Evolutionary conservation across 2,888 invertebrate species (phyloP).

Genomic region (Catotricha subobsoleta): DNA sequence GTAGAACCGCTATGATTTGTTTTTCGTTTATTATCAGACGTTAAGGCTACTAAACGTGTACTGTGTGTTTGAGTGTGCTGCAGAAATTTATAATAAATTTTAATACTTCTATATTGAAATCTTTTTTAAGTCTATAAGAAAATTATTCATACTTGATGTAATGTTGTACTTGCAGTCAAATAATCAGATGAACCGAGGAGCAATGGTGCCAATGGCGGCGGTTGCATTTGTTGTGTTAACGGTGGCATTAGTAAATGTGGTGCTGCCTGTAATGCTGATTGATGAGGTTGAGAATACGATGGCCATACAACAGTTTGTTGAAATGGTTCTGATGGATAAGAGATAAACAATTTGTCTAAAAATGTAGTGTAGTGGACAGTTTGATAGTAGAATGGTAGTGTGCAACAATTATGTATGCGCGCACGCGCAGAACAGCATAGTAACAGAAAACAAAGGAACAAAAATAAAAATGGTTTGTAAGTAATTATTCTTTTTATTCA

Average conservation of each 20-base stretch:
- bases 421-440: too few relatives aligned
- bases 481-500: too few relatives aligned
- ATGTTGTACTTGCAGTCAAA: constrained; percentile 38
- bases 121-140: not conserved
- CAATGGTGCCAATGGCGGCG: constrained; percentile 41
- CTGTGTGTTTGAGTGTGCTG: constrained; percentile 49
- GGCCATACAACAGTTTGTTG: constrained; percentile 62
- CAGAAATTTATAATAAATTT: not conserved
- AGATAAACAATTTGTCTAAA: constrained; percentile 9
- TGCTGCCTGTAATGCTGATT: constrained; percentile 22
- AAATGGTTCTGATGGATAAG: constrained; percentile 35
- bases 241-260: constrained; percentile 23
- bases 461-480: too few relatives aligned
- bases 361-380: not conserved
- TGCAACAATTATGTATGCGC: too few relatives aligned
- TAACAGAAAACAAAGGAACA: not conserved
- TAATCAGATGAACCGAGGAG: constrained; percentile 43
- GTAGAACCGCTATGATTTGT: constrained; percentile 33
- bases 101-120: not conserved
- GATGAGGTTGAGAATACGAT: constrained; percentile 35
- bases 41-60: constrained; percentile 44
- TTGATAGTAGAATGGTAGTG: not conserved
- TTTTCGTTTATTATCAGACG: constrained; percentile 34
- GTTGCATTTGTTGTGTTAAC: constrained; percentile 33
- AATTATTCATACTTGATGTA: constrained; percentile 28